A percentile compares a stretch with the other conserved stretches of the same genome.
Evolutionary conservation across 2,797 vertebrate species (phyloP).

Genomic region (Esox lucius): DNA sequence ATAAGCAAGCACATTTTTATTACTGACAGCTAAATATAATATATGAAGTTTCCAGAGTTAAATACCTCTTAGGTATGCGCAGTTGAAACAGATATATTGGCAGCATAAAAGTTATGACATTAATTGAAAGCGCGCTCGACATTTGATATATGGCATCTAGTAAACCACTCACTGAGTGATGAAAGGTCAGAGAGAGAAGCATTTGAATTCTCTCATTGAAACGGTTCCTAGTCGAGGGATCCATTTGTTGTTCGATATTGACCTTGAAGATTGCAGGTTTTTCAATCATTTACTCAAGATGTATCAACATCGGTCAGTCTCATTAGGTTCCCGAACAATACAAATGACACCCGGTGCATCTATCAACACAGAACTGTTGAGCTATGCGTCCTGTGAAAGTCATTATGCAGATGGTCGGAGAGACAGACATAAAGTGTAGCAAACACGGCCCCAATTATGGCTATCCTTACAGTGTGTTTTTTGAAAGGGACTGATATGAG

Average conservation of each 20-base stretch:
- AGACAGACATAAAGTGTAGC: constrained; percentile 31
- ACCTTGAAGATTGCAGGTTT: constrained; percentile 29
- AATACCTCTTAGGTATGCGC: not conserved
- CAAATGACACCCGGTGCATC: constrained; percentile 33
- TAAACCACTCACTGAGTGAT: not conserved
- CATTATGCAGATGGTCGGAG: constrained; percentile 39
- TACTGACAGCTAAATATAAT: not conserved
- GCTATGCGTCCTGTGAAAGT: constrained; percentile 23
- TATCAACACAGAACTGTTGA: constrained; percentile 32
- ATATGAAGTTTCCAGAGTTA: not conserved
- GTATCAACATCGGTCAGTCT: constrained; percentile 25
- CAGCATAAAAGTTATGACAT: not conserved
- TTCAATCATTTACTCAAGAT: constrained; percentile 24
- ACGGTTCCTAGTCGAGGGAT: not conserved
- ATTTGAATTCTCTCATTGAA: not conserved
- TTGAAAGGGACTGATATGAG: not conserved
- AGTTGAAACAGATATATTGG: not conserved
- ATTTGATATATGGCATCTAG: constrained; percentile 2
- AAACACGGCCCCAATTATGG: not conserved
- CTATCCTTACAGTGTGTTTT: constrained; percentile 18
- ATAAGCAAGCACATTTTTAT: not conserved
- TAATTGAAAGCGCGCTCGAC: not conserved
- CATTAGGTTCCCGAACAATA: constrained; percentile 3
- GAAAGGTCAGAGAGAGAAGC: not conserved
- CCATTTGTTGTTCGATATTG: constrained; percentile 12